These are phyloP conservation scores for Alexandromys fortis DNA, from an alignment of 2,113 vertebrate genomes.

Conservation along the genomic window DNA sequence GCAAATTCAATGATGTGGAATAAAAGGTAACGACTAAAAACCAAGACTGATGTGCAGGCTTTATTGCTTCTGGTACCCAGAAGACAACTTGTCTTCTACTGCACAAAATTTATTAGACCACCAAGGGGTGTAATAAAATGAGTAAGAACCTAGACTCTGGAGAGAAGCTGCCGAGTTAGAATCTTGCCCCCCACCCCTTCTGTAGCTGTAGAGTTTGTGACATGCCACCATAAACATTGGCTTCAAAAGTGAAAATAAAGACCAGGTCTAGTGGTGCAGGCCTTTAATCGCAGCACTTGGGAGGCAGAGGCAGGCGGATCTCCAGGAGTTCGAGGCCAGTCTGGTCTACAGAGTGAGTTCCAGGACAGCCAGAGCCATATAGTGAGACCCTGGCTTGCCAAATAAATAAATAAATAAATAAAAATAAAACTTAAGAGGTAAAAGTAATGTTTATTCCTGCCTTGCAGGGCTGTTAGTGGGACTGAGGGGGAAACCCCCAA, in stretches of 20 bases:
- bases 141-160: neutral
- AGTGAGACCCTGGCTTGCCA: neutral
- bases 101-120: neutral
- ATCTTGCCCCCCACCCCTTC: neutral
- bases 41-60: neutral
- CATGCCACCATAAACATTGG: neutral
- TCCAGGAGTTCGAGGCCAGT: neutral
- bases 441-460: neutral
- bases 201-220: neutral
- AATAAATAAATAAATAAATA: too few species aligned
- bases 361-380: neutral
- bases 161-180: neutral
- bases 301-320: neutral
- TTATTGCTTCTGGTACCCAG: neutral
- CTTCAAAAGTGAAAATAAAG: neutral
- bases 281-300: neutral
- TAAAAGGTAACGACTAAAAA: neutral
- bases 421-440: neutral
- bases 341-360: neutral
- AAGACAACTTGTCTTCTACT: neutral
- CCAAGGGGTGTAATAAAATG: accelerated
- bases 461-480: neutral
- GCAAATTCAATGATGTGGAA: neutral
- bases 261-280: neutral
- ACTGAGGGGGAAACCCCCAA: neutral